A percentile compares a stretch with the other conserved stretches of the same genome.
Conservation (phyloP, 2,888 invertebrate species). For the Lasioglossum villosulum region DNA sequence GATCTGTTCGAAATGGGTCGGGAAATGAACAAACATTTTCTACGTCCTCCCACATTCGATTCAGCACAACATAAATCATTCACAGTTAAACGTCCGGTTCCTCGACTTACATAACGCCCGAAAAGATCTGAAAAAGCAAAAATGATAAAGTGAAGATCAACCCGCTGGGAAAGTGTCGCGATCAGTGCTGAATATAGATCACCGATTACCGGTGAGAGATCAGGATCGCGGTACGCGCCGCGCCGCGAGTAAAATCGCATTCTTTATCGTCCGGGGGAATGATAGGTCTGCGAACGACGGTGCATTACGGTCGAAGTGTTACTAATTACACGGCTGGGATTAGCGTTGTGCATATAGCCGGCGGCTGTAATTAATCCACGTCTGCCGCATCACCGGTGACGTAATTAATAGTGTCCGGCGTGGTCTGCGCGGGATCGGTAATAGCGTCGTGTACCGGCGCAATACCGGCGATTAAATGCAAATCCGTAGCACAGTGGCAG, state of each 20-base stretch:
- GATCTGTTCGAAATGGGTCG: too few species aligned
- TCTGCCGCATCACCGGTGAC: constrained; percentile 6
- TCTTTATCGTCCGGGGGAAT: constrained; percentile 12
- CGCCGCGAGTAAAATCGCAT: neutral
- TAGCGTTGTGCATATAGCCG: constrained; percentile 29
- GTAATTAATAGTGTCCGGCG: constrained; percentile 35
- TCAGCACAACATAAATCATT: neutral
- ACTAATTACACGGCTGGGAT: constrained; percentile 44
- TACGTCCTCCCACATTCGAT: too few species aligned
- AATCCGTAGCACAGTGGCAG: neutral
- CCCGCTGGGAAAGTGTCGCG: neutral
- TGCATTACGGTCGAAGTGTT: constrained; percentile 42
- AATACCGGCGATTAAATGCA: constrained; percentile 48
- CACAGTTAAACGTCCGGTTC: neutral
- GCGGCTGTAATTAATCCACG: constrained; percentile 45
- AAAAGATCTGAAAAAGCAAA: neutral
- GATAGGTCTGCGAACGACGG: neutral
- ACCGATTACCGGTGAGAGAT: neutral
- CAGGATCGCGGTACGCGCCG: neutral
- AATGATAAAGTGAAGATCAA: neutral
- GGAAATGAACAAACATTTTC: too few species aligned
- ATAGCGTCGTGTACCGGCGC: neutral
- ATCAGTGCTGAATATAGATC: neutral
- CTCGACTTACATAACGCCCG: neutral
- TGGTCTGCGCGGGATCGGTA: constrained; percentile 16